phyloP scores from a whole-genome alignment of 2,888 invertebrate genomes.

The Drosophila macrothrix region DNA sequence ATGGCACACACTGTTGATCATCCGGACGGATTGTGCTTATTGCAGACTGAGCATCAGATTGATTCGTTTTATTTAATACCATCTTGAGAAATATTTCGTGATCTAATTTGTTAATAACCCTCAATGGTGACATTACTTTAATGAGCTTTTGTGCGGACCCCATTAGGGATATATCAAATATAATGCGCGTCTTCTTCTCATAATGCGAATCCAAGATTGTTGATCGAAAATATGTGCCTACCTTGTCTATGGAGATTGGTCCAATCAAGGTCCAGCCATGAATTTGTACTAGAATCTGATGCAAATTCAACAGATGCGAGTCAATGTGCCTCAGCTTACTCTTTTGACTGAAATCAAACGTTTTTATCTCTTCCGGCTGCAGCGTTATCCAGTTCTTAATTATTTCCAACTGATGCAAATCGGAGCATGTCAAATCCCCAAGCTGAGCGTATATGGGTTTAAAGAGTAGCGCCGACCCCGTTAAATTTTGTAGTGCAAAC shows the following conservation, averaged over 20 bases:
- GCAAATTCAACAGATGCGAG: conserved; percentile 91
- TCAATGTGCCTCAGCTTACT: conserved; percentile 90
- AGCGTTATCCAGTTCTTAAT: conserved; percentile 89
- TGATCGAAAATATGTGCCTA: conserved; percentile 96
- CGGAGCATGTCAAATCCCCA: conserved; percentile 86
- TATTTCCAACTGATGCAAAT: conserved; percentile 77
- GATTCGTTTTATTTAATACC: conserved; percentile 84
- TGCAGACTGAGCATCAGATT: conserved; percentile 69
- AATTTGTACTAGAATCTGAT: conserved; percentile 95
- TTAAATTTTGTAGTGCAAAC: conserved; percentile 96
- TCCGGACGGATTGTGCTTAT: conserved; percentile 84
- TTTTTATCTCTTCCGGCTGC: conserved; percentile 90
- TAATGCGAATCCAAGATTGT: conserved; percentile 84
- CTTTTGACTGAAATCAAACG: conserved; percentile 94
- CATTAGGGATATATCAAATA: conserved; percentile 95
- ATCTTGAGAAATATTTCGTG: conserved; percentile 90
- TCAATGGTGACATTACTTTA: conserved; percentile 95
- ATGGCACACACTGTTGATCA: conserved; percentile 90
- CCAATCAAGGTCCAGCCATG: conserved; percentile 95
- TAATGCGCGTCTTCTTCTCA: conserved; percentile 90
- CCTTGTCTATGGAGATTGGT: conserved; percentile 97
- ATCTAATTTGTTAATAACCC: conserved; percentile 91
- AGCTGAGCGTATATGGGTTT: conserved; percentile 92
- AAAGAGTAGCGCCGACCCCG: conserved; percentile 94
- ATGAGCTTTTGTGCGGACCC: conserved; percentile 96